Evolutionary conservation across 2,113 vertebrate species (phyloP), one percentile per base, ranked within the genome.

Genomic region (Nannobrachium achirus): DNA sequence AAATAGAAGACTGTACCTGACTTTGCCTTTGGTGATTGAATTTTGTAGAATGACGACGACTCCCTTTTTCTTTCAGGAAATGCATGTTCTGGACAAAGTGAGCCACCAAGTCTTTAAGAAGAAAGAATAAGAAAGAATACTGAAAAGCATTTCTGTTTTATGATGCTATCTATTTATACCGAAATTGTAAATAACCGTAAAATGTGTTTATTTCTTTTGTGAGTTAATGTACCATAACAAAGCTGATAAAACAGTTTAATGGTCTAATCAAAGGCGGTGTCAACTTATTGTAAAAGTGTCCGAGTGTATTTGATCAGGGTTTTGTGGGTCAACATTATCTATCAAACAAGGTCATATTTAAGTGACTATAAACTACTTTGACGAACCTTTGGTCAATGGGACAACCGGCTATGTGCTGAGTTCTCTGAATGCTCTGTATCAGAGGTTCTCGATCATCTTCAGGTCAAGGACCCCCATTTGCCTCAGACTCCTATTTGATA

Each of bases 31-130:
- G 66, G 69, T 4, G 18, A 19, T 71, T 44, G n/a, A n/a, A 33
- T 55, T 15, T 61, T 8, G 13, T 45, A n/a, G 69, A 85, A 60
- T 89, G 72, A 89, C 88, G 75, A 76, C 85, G 25, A 33, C 18
- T 18, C n/a, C n/a, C 46, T 58, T 78, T 8, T 40, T 81, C 50
- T 86, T 90, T 46, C 65, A 99, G 97, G 95, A 98, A 63, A 86
- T 98, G 87, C 92, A 89, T 0, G 96, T 92, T 25, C 80, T 91
- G 16, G 94, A 97, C 87, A 95, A 96, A 91, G 87, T 97, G 71
- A 98, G 97, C 73, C 91, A 76, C 55, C 98, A 98, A 87, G 88
- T 92, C 63, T 99, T 97, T 74, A 97, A 93, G 91, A 98, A 91
- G 93, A 92, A 92, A 76, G 81, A 91, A 11, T 86, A 84, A 89